A percentile compares a stretch with the other conserved stretches of the same genome.
phyloP scores from a whole-genome alignment of 2,113 vertebrate species.

The Eretmochelys imbricata region DNA sequence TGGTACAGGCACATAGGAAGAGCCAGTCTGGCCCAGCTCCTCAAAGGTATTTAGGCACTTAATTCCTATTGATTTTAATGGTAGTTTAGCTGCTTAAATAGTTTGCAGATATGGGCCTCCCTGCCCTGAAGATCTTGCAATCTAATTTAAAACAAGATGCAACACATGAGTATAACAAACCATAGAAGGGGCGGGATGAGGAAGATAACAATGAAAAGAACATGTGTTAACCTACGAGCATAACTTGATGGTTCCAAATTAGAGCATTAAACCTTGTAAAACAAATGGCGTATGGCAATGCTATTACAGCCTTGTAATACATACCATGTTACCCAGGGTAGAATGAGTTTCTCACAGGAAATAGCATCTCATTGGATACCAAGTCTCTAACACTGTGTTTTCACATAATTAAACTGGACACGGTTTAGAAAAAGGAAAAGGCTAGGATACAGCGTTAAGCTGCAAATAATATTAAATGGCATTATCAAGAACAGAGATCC shows the following conservation, averaged over 20 bases:
- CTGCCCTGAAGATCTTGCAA: background rate
- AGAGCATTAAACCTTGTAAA: conserved; percentile 68
- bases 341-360: conserved; percentile 58
- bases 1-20: rapidly evolving
- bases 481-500: conserved; percentile 80
- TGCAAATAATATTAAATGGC: conserved; percentile 75
- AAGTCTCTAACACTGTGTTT: conserved; percentile 63
- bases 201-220: conserved; percentile 36
- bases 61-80: background rate
- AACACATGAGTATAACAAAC: conserved; percentile 34
- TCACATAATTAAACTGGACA: conserved; percentile 78
- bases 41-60: background rate
- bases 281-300: conserved; percentile 47
- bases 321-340: conserved; percentile 33
- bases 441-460: conserved; percentile 66
- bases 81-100: background rate
- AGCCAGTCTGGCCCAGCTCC: background rate
- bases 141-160: background rate
- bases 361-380: conserved; percentile 62
- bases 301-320: conserved; percentile 50
- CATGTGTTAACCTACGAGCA: background rate
- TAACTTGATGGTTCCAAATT: conserved; percentile 12
- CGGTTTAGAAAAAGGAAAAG: conserved; percentile 70
- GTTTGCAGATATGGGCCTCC: background rate
- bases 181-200: background rate